Evolutionary conservation across 2,113 vertebrate species (phyloP).

Genomic region (Herpetotheres cachinnans): DNA sequence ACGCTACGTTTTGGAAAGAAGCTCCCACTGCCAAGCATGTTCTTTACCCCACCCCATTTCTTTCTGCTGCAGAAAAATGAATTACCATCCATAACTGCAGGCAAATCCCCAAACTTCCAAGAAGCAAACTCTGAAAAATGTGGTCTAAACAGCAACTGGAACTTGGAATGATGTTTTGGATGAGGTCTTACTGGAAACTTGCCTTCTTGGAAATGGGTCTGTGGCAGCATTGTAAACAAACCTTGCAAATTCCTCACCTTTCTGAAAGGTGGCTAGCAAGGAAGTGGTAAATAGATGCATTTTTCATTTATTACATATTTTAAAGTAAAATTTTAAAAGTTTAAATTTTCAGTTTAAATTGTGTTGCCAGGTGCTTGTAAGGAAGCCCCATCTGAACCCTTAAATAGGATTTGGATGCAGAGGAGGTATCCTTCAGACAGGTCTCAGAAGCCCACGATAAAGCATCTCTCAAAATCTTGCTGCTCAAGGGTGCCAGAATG

Average conservation of each 20-base stretch:
- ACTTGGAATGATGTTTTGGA: neutral
- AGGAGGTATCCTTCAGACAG: neutral
- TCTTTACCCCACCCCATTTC: neutral
- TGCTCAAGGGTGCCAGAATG: neutral
- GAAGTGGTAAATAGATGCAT: neutral
- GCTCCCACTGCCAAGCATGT: neutral
- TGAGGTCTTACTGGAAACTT: neutral
- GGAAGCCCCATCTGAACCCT: neutral
- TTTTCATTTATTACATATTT: neutral
- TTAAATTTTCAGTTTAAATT: neutral
- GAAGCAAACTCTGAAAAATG: neutral
- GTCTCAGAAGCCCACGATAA: neutral
- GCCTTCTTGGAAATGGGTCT: neutral
- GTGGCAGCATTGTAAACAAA: neutral
- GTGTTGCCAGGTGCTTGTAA: neutral
- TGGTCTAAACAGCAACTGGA: neutral
- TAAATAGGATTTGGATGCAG: neutral
- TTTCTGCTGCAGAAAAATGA: neutral
- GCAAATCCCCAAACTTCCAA: neutral
- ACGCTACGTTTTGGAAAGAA: neutral
- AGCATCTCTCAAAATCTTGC: neutral
- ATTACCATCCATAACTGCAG: neutral
- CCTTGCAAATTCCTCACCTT: neutral
- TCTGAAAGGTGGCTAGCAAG: neutral
- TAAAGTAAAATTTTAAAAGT: neutral